Conservation (phyloP, 2,888 invertebrate species). For the Autographa gamma region DNA sequence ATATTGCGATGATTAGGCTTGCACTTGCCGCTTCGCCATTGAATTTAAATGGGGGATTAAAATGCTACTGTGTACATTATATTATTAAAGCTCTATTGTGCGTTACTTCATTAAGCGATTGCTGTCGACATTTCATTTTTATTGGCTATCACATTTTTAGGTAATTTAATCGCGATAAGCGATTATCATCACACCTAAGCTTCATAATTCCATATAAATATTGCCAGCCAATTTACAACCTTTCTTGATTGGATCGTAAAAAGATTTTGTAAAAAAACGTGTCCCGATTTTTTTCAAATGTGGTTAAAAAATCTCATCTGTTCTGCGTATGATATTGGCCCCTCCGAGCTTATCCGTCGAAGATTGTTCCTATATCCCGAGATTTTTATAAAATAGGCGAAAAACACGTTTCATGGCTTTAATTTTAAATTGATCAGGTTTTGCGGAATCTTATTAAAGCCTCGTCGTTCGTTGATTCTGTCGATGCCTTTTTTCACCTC, state of each 20-base stretch:
- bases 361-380: slow-evolving; percentile 87
- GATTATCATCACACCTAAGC: not conserved
- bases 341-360: slow-evolving; percentile 79
- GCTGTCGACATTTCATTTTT: slow-evolving; percentile 73
- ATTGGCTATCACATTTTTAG: slow-evolving; percentile 60
- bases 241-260: slow-evolving; percentile 47
- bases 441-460: slow-evolving; percentile 86
- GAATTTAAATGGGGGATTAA: slow-evolving; percentile 89
- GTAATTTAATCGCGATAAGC: slow-evolving; percentile 9
- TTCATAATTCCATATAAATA: slow-evolving; percentile 2
- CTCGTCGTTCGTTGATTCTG: slow-evolving; percentile 75
- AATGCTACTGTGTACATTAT: slow-evolving; percentile 82
- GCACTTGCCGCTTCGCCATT: slow-evolving; percentile 86
- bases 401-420: slow-evolving; percentile 89
- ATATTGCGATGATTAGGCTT: slow-evolving; percentile 88
- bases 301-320: slow-evolving; percentile 66
- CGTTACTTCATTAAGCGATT: slow-evolving; percentile 83
- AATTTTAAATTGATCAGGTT: slow-evolving; percentile 89
- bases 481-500: slow-evolving; percentile 75
- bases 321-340: slow-evolving; percentile 73
- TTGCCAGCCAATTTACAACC: slow-evolving; percentile 23
- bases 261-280: slow-evolving; percentile 50
- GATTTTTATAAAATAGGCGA: slow-evolving; percentile 88
- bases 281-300: slow-evolving; percentile 60
- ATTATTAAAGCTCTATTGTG: slow-evolving; percentile 85